Conservation (phyloP, 2,797 vertebrate species). For the Malacoctenus gilli region DNA sequence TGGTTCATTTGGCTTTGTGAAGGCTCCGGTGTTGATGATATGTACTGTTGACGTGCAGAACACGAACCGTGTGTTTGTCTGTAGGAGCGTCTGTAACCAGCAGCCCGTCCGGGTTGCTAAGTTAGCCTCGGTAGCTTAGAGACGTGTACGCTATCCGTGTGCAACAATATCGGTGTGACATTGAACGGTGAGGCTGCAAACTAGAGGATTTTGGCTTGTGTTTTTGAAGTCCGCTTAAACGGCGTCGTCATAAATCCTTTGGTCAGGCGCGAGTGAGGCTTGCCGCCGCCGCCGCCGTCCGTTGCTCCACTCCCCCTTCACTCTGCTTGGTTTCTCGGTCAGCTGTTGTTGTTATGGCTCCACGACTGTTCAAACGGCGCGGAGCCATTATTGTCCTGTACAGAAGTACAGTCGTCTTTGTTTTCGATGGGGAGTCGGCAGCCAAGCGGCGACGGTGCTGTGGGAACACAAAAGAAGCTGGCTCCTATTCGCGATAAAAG, state of each 20-base stretch:
- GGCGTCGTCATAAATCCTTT: background rate
- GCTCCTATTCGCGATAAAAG: too few relatives aligned
- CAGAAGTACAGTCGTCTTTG: background rate
- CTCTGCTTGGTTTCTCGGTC: conserved; percentile 19
- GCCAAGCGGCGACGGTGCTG: too few relatives aligned
- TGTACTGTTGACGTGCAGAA: fast-evolving
- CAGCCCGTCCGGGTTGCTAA: conserved; percentile 43
- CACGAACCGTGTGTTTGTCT: background rate
- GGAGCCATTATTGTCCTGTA: conserved; percentile 5
- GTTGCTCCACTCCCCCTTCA: conserved; percentile 3
- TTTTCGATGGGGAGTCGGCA: fast-evolving
- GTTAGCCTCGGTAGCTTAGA: conserved; percentile 57
- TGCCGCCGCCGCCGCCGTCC: conserved; percentile 3
- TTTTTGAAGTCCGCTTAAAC: too few relatives aligned
- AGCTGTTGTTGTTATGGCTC: conserved; percentile 54
- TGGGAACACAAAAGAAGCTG: too few relatives aligned
- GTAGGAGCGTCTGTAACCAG: conserved; percentile 8
- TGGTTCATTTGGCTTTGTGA: fast-evolving
- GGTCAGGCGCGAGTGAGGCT: background rate
- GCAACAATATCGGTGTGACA: conserved; percentile 1
- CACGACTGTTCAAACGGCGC: conserved; percentile 18
- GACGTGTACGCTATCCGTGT: conserved; percentile 41
- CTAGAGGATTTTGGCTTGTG: background rate
- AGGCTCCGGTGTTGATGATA: fast-evolving
- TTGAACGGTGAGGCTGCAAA: fast-evolving